Evolutionary conservation across 1,140 invertebrate species (phyloP), one percentile per base, ranked within the genome.

Genomic region (Micrasema longulum): DNA sequence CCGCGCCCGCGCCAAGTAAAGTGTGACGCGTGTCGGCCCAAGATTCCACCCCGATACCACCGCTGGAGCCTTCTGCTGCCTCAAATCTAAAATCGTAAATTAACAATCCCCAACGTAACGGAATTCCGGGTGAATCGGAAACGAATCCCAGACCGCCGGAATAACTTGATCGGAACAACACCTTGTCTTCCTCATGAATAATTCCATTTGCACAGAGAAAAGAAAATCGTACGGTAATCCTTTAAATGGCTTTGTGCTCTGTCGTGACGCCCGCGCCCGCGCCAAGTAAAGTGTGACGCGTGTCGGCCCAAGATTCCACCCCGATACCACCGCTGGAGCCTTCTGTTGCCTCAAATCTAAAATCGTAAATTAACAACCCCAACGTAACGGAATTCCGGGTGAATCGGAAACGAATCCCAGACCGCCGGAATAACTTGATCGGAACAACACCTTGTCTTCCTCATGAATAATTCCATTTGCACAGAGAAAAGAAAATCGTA

Each of bases 221-320:
- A n/a, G n/a, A n/a, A n/a, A n/a, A n/a, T n/a, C n/a, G n/a, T n/a
- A n/a, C n/a, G n/a, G n/a, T n/a, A n/a, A n/a, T n/a, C n/a, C n/a
- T n/a, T n/a, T n/a, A n/a, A n/a, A n/a, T n/a, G n/a, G n/a, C 36
- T 38, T 38, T 12, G 5, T 7, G 5, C 36, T 38, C 36, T 38
- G 12, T 7, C 36, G 36, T 45, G 43, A 7, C 12, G 43, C 4
- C 22, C 1, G 22, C 60, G 60, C 22, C 22, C 41, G 60, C 16
- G 60, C 60, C 38, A 23, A 57, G 16, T 20, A 43, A 43, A 43
- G 36, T 63, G 60, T 63, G 60, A 63, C 60, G 60, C 60, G 60
- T 63, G 60, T 10, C 50, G 3, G 20, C 36, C 38, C 11, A 43
- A 63, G 41, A 45, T 43, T 63, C 45, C 57, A 18, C 20, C 50